Evolutionary conservation across 2,797 vertebrate genomes (phyloP), one percentile per base, ranked within the genome.

Genomic region (Poecile montanus): DNA sequence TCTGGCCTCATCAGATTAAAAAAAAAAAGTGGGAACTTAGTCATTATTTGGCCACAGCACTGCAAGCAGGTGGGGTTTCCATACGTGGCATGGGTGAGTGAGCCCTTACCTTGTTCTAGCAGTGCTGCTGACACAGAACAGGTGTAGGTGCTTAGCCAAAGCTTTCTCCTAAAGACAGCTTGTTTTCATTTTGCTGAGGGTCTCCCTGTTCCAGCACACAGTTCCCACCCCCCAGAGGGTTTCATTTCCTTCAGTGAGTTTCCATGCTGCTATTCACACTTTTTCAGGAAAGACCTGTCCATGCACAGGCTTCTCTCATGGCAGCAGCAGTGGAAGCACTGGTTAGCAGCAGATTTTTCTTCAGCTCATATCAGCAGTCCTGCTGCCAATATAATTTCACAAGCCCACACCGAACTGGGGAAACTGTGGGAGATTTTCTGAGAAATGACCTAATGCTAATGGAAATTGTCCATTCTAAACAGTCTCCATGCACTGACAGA

Each of bases 241-340:
- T 57, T 87, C 2, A 11, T 76, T 84, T 68, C 10, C 40, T 85
- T 51, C 62, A 53, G 48, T 63, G 29, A 60, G 26, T 86, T 77
- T n/a, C 57, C 0, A 0, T 61, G 51, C 38, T 81, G 34, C 26
- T 50, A 45, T 40, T 81, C 3, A 2, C 1, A 0, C 7, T 70
- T 79, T 80, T 58, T 22, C 60, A 51, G 63, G 51, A 44, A 65
- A 87, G 51, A 38, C 4, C 16, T 61, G 13, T 47, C 47, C 44
- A 68, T 56, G 62, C 57, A 30, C 36, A 62, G 65, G 61, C 45
- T 90, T n/a, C 53, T 40, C 61, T 60, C 61, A 67, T 16, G 53
- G 76, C 38, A 83, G 61, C 70, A 5, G 1, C 68, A 44, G 23
- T 45, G 17, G 65, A 57, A 88, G 70, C 27, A 44, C 51, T 1